These are phyloP conservation scores for Taenioides sp. DNA, from an alignment of 2,797 vertebrate species.

Conservation along the genomic window DNA sequence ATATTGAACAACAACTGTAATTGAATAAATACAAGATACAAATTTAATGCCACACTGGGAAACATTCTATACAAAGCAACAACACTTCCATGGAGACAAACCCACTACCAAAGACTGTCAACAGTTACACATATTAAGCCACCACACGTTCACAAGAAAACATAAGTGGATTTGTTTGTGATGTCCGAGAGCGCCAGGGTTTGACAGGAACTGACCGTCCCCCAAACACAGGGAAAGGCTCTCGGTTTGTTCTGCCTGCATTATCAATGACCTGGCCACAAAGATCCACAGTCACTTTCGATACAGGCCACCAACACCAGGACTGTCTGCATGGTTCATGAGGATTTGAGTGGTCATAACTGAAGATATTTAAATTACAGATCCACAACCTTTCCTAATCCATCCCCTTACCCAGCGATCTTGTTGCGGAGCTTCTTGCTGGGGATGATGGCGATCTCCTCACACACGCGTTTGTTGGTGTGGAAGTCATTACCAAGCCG, in stretches of 20 bases:
- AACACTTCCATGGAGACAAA: too few species aligned
- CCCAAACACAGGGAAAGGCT: slow-evolving; percentile 76
- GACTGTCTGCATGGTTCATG: too few species aligned
- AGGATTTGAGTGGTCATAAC: too few species aligned
- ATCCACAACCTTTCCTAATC: neutral
- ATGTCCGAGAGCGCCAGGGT: slow-evolving; percentile 78
- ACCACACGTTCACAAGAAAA: too few species aligned
- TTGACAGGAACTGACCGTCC: slow-evolving; percentile 59
- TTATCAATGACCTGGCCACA: slow-evolving; percentile 54
- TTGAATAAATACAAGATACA: too few species aligned
- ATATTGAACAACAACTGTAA: too few species aligned
- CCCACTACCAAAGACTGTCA: too few species aligned
- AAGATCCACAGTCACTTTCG: slow-evolving; percentile 43
- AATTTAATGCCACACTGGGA: too few species aligned
- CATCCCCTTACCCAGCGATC: slow-evolving; percentile 87
- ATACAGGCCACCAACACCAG: slow-evolving; percentile 41
- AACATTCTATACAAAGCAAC: too few species aligned
- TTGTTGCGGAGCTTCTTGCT: slow-evolving; percentile 98
- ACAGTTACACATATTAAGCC: too few species aligned
- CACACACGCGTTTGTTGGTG: slow-evolving; percentile 95
- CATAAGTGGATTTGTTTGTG: neutral
- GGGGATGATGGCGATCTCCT: slow-evolving; percentile 97
- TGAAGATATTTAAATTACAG: neutral
- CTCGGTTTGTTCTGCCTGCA: slow-evolving; percentile 54
- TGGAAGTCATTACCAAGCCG: slow-evolving; percentile 96